These are phyloP conservation scores for Eptatretus burgeri DNA, from an alignment of 2,113 vertebrate genomes.

Conservation along the genomic window DNA sequence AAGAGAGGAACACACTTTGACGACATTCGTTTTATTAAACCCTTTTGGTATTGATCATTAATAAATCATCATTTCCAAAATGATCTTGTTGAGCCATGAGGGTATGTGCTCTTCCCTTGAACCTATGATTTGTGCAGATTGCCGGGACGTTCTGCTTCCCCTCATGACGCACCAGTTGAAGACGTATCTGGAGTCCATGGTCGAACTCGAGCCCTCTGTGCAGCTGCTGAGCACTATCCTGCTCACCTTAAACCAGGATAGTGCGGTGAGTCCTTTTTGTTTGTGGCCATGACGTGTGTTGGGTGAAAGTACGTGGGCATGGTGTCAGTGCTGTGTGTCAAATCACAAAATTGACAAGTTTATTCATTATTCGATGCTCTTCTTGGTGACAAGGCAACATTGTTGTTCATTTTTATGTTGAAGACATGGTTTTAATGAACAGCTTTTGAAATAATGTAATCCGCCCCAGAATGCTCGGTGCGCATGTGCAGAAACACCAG, in stretches of 20 bases:
- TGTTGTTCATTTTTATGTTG: too few species aligned
- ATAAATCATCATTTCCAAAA: not conserved
- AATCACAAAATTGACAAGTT: too few species aligned
- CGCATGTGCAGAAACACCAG: too few species aligned
- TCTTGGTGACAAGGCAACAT: too few species aligned
- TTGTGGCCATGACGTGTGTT: too few species aligned
- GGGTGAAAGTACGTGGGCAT: too few species aligned
- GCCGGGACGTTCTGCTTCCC: conserved; percentile 15
- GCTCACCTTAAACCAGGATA: conserved; percentile 14
- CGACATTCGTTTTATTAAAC: not conserved
- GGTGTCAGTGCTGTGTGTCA: too few species aligned
- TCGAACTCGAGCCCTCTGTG: conserved; percentile 14
- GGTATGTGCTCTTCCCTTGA: conserved; percentile 9
- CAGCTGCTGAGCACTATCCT: conserved; percentile 18
- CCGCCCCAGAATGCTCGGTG: too few species aligned
- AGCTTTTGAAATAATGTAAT: too few species aligned
- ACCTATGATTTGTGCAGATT: conserved; percentile 10
- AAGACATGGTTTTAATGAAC: too few species aligned
- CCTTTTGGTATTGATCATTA: not conserved
- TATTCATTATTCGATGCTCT: too few species aligned
- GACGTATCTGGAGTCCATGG: conserved; percentile 11
- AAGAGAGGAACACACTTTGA: too few species aligned
- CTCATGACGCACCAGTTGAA: conserved; percentile 9
- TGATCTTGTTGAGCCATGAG: not conserved
- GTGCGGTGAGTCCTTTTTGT: conserved; percentile 13